A percentile compares a stretch with the other conserved stretches of the same genome.
These are phyloP conservation scores for Drosophila seguyi DNA, from an alignment of 1,140 invertebrate genomes.

Conservation along the genomic window DNA sequence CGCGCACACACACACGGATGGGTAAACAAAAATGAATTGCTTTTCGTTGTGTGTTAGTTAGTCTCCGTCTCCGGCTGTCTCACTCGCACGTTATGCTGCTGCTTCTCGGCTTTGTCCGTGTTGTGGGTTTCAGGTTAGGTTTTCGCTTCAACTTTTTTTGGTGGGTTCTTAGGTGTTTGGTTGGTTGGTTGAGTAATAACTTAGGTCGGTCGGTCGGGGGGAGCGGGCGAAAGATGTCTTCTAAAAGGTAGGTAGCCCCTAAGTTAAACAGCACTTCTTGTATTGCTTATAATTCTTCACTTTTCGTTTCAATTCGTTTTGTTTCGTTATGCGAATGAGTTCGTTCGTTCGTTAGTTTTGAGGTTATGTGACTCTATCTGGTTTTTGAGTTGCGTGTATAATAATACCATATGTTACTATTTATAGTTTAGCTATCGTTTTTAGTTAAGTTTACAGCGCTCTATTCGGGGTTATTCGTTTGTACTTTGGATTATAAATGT, in stretches of 20 bases:
- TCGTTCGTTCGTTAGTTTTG: constrained; percentile 22
- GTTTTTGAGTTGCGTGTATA: constrained; percentile 60
- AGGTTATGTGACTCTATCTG: constrained; percentile 66
- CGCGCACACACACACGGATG: constrained; percentile 44
- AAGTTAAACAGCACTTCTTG: constrained; percentile 78
- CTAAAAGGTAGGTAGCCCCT: constrained; percentile 66
- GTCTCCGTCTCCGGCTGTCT: constrained; percentile 28
- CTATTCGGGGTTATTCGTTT: constrained; percentile 54
- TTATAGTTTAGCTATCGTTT: constrained; percentile 51
- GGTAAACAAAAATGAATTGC: constrained; percentile 76
- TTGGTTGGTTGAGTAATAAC: constrained; percentile 57
- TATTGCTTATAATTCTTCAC: constrained; percentile 72
- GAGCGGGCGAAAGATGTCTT: constrained; percentile 6
- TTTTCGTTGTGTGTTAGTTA: constrained; percentile 68
- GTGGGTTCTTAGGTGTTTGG: constrained; percentile 61
- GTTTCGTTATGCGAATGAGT: constrained; percentile 34
- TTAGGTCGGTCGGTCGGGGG: constrained; percentile 33
- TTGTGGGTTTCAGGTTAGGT: constrained; percentile 39
- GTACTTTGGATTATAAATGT: constrained; percentile 81
- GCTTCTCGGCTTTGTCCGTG: constrained; percentile 10
- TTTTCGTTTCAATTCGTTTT: constrained; percentile 36
- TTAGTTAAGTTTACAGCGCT: constrained; percentile 44
- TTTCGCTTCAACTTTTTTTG: constrained; percentile 33
- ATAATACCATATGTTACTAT: constrained; percentile 83
- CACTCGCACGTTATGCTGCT: constrained; percentile 32